phyloP scores from a whole-genome alignment of 2,888 invertebrate species.

The Platyscelio sp. region DNA sequence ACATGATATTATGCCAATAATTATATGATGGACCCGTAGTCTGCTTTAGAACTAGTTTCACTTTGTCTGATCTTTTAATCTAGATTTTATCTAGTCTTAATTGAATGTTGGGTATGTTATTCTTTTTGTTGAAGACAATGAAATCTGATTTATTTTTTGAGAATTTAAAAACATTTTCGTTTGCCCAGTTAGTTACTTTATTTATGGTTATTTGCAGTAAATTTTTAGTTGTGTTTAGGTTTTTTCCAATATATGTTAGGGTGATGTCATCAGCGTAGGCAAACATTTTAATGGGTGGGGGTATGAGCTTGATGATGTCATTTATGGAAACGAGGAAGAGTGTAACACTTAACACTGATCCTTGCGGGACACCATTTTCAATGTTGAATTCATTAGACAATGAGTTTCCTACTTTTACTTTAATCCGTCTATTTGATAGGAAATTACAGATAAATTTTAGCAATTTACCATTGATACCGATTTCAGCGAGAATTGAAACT shows the following conservation, averaged over 20 bases:
- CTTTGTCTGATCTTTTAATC: not conserved
- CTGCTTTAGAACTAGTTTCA: conserved; percentile 47
- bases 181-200: conserved; percentile 29
- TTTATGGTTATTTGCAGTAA: not conserved
- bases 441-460: not conserved
- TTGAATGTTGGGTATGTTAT: not conserved
- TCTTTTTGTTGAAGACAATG: not conserved
- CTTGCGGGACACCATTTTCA: conserved; percentile 12
- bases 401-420: not conserved
- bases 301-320: not conserved
- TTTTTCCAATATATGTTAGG: conserved; percentile 47
- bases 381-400: not conserved
- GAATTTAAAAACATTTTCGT: conserved; percentile 63
- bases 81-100: not conserved
- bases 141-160: conserved; percentile 35
- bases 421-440: not conserved
- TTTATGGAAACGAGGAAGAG: conserved; percentile 49
- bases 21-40: conserved; percentile 68
- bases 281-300: conserved; percentile 24
- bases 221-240: conserved; percentile 7
- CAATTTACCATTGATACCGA: not conserved
- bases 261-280: conserved; percentile 54
- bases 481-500: not conserved
- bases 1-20: not conserved
- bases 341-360: not conserved